These are phyloP conservation scores for Tuberolachnus salignus DNA, from an alignment of 2,888 invertebrate genomes.

Conservation along the genomic window DNA sequence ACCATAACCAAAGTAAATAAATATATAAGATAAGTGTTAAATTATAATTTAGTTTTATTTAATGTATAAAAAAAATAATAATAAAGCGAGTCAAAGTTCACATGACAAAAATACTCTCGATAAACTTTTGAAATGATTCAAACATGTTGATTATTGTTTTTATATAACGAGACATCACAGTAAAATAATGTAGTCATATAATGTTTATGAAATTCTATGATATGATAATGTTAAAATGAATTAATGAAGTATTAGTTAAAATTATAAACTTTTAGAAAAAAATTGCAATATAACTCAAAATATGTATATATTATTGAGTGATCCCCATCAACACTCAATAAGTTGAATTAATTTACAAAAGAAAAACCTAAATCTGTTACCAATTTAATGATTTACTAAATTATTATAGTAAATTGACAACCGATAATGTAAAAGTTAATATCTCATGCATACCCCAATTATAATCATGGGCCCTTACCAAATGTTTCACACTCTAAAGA, in stretches of 20 bases:
- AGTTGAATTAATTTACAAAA: neutral
- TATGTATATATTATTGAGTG: neutral
- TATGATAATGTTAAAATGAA: neutral
- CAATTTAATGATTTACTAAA: constrained; percentile 2
- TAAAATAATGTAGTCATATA: neutral
- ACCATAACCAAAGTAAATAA: neutral
- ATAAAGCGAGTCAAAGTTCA: neutral
- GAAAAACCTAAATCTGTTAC: neutral
- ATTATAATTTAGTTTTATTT: neutral
- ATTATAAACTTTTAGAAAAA: neutral
- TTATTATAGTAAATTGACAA: constrained; percentile 27
- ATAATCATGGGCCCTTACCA: constrained; percentile 51
- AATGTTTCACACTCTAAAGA: constrained; percentile 55
- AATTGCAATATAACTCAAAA: neutral
- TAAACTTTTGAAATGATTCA: neutral
- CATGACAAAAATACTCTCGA: neutral
- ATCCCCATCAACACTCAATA: neutral
- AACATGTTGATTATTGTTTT: neutral
- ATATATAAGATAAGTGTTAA: neutral
- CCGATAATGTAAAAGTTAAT: constrained; percentile 26
- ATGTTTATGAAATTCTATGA: neutral
- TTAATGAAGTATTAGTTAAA: neutral
- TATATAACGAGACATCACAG: neutral
- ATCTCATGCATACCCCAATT: constrained; percentile 50
- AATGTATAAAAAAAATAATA: neutral